These are phyloP conservation scores for Hyperopisus bebe DNA, from an alignment of 2,113 vertebrate species.

Conservation along the genomic window DNA sequence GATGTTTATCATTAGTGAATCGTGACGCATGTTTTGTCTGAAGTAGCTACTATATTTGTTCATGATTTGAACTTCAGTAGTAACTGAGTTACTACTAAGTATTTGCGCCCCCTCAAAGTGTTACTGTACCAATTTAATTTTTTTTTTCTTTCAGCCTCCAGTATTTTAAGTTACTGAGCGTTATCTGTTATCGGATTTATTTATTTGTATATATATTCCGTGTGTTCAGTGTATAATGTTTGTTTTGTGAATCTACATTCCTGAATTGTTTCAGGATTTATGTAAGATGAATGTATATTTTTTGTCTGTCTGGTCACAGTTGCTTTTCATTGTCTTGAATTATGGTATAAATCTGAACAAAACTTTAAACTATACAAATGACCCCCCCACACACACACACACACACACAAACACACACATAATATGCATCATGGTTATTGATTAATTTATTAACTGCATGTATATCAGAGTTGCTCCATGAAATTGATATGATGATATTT, in stretches of 20 bases:
- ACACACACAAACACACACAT: not conserved
- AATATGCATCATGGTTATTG: not conserved
- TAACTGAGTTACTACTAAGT: not conserved
- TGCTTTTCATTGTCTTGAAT: not conserved
- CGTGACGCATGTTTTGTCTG: not conserved
- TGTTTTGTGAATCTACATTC: not conserved
- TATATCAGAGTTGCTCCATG: not conserved
- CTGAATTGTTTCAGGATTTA: not conserved
- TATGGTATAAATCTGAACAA: not conserved
- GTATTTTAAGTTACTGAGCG: not conserved
- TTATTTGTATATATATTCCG: not conserved
- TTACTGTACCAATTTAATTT: no score
- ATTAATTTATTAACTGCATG: constrained; percentile 5
- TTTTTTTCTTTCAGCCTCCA: not conserved
- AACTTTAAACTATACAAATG: not conserved
- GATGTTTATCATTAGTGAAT: not conserved
- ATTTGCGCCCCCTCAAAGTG: not conserved
- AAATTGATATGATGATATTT: constrained; percentile 46
- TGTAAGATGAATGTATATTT: not conserved
- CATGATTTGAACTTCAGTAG: not conserved
- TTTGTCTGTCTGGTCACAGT: not conserved
- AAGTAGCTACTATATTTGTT: not conserved
- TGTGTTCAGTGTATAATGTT: not conserved
- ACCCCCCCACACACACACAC: not conserved
- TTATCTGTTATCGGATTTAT: not conserved